Evolutionary conservation across 2,113 vertebrate genomes (phyloP).

Genomic region (Empidonax traillii): DNA sequence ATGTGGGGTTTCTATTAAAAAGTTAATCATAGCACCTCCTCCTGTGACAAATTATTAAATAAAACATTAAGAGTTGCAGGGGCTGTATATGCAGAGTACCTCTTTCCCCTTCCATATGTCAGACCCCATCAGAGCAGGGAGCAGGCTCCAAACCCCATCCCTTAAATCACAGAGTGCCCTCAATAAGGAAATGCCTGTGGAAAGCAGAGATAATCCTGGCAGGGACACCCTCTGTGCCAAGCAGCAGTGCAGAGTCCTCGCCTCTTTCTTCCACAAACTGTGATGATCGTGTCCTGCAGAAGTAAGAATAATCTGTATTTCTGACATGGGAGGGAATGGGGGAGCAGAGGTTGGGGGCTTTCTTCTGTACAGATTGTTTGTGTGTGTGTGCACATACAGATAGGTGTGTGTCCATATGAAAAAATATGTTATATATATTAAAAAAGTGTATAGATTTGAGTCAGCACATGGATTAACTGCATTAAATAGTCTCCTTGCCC

Average conservation of each 20-base stretch:
- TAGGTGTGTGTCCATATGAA: not conserved
- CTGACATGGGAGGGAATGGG: not conserved
- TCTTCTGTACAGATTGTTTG: not conserved
- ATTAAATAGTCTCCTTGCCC: not conserved
- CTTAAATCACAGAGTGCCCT: rapidly evolving
- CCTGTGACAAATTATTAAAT: not conserved
- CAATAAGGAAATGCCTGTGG: rapidly evolving
- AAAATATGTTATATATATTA: no score
- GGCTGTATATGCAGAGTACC: not conserved
- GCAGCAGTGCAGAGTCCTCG: not conserved
- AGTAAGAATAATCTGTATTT: not conserved
- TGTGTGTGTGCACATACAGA: rapidly evolving
- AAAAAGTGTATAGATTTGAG: rapidly evolving
- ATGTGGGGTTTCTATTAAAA: not conserved
- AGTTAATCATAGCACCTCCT: not conserved
- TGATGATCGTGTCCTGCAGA: not conserved
- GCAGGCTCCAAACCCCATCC: not conserved
- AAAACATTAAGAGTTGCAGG: not conserved
- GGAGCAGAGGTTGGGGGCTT: not conserved
- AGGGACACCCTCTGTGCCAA: rapidly evolving
- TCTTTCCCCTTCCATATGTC: not conserved
- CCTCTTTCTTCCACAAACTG: not conserved
- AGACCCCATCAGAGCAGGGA: not conserved
- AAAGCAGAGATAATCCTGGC: rapidly evolving
- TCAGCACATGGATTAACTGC: not conserved